Evolutionary conservation across 2,797 vertebrate genomes (phyloP), one percentile per base, ranked within the genome.

Genomic region (Onychomys leucogaster): DNA sequence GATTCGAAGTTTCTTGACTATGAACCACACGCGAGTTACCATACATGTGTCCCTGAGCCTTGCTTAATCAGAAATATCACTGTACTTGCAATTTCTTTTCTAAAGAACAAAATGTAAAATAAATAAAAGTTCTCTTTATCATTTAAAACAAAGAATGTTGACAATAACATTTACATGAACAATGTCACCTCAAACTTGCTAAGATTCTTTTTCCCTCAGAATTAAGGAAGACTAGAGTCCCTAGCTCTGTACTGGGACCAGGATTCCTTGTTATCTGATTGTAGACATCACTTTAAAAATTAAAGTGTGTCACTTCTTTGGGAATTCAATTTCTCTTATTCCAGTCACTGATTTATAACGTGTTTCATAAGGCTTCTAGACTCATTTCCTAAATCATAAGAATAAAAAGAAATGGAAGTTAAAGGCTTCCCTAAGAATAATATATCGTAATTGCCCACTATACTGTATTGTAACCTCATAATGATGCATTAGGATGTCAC

Each of bases 321-420:
- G 63, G 46, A 61, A 92, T 87, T 97, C 93, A 25, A 81, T 94
- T 90, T 88, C 41, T 97, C 92, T 96, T 55, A 91, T 92, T 95
- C 34, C 69, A 94, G 82, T 96, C 92, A 81, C 49, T 94, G 86
- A 82, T 96, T 93, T 89, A 88, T 67, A 94, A 34, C 34, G 88
- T 29, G 1, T 76, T 61, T 76, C 43, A 91, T 94, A 91, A 92
- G 43, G 41, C 11, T 67, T 43, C 80, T 87, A 63, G 77, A 95
- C 83, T 87, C 46, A 94, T 95, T 94, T 95, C 73, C 71, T 78
- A 96, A 88, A 17, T 89, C 89, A 75, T 8, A 73, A 92, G 81
- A 96, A 94, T 83, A 95, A 97, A 97, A 89, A 95, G 41, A 94
- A 95, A 91, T 95, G 96, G 86, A 97, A 94, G 69, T 96, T 83